These are phyloP conservation scores for Baryphthengus martii DNA, from an alignment of 2,113 vertebrate genomes.

Conservation along the genomic window DNA sequence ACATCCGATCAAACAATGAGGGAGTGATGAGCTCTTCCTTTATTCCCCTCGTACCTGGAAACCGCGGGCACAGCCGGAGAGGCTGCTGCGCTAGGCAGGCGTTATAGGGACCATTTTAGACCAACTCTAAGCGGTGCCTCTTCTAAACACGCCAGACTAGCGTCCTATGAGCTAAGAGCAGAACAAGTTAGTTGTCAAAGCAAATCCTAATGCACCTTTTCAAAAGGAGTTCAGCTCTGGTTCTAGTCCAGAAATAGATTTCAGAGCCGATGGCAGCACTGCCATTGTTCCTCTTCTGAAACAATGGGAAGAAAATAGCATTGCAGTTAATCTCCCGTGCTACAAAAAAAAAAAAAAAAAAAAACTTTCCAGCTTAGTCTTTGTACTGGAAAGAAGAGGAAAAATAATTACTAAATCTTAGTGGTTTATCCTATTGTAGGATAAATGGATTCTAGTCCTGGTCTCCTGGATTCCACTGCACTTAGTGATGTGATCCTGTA, in stretches of 20 bases:
- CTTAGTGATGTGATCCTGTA: background rate
- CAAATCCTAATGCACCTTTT: conserved; percentile 44
- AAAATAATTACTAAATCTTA: conserved; percentile 3
- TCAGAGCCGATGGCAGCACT: conserved; percentile 24
- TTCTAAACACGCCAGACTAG: background rate
- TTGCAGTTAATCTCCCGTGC: conserved; percentile 8
- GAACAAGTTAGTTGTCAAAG: conserved; percentile 31
- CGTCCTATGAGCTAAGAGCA: conserved; percentile 20
- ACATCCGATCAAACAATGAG: background rate
- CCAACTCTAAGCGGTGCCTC: background rate
- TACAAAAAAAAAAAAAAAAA: background rate
- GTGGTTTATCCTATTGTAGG: background rate
- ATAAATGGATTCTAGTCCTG: background rate
- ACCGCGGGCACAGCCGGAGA: background rate
- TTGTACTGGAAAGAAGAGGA: background rate
- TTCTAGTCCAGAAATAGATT: background rate
- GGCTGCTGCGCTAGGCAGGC: background rate
- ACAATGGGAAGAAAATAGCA: conserved; percentile 11
- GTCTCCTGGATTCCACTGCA: background rate
- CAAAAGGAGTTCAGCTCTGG: conserved; percentile 3
- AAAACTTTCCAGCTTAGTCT: conserved; percentile 26
- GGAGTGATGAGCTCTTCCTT: background rate
- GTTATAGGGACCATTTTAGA: background rate
- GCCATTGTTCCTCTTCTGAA: conserved; percentile 48
- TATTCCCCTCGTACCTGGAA: background rate